phyloP scores from a whole-genome alignment of 2,797 vertebrate species.

The Pachyuromys duprasi region DNA sequence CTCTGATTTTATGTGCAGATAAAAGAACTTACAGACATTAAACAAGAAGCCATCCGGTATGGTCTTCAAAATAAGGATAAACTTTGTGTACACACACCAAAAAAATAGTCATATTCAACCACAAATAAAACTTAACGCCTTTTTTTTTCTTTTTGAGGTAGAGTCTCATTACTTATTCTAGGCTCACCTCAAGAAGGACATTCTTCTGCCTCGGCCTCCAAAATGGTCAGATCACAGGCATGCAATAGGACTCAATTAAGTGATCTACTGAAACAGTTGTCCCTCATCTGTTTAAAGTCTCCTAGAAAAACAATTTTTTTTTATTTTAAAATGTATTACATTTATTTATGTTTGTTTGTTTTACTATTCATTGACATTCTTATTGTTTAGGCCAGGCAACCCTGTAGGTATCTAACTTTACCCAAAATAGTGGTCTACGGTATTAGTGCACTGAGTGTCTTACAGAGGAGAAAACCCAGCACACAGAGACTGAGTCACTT shows the following conservation, averaged over 20 bases:
- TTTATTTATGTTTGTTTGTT: background rate
- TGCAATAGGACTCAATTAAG: background rate
- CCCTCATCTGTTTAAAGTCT: background rate
- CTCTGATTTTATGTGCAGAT: background rate
- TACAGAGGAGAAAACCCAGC: conserved; percentile 20
- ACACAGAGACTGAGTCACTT: background rate
- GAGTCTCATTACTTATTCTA: background rate
- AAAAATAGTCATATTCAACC: conserved; percentile 3
- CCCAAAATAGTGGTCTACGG: background rate
- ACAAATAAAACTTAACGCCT: conserved; percentile 2
- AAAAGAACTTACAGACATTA: background rate
- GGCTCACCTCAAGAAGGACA: background rate
- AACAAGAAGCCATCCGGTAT: background rate
- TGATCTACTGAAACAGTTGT: conserved; percentile 23
- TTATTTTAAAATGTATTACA: background rate
- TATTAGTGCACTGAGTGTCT: background rate
- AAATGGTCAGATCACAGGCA: background rate
- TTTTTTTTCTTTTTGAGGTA: background rate
- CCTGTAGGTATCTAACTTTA: background rate
- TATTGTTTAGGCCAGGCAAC: background rate
- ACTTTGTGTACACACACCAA: background rate
- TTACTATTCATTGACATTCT: conserved; percentile 2
- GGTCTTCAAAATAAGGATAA: conserved; percentile 9
- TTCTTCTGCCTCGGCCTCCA: background rate
- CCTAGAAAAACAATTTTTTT: background rate